Evolutionary conservation across 2,113 vertebrate species (phyloP).

Genomic region (Gila orcuttii): DNA sequence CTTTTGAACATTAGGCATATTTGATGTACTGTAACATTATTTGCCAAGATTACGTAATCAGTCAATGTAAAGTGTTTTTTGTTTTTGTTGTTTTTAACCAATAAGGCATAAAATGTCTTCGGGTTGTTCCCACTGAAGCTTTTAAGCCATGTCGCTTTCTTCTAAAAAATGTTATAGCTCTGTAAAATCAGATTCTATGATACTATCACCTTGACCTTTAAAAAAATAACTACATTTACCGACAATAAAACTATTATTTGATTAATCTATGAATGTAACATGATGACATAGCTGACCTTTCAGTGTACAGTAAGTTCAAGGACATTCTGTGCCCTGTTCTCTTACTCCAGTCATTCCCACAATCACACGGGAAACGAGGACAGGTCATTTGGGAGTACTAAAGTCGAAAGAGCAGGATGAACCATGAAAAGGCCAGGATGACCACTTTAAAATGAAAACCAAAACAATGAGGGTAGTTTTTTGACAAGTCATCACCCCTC

Average conservation of each 20-base stretch:
- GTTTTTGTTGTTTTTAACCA: background rate
- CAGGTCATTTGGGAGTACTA: slow-evolving; percentile 1
- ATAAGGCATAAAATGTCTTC: background rate
- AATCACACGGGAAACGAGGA: background rate
- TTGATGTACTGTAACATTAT: background rate
- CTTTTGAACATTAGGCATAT: background rate
- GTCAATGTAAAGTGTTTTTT: background rate
- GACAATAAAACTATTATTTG: background rate
- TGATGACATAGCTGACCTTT: background rate
- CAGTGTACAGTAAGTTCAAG: background rate
- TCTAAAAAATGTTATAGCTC: background rate
- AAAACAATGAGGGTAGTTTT: slow-evolving; percentile 9
- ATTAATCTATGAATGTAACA: slow-evolving; percentile 22
- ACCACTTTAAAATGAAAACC: slow-evolving; percentile 11
- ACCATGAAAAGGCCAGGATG: slow-evolving; percentile 23
- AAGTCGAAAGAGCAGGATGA: background rate
- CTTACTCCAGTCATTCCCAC: background rate
- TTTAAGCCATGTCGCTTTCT: background rate
- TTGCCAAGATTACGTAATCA: background rate
- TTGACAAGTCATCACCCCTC: background rate
- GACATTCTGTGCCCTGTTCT: background rate
- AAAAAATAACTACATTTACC: background rate
- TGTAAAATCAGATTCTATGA: background rate
- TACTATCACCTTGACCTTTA: background rate
- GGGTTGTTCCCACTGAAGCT: background rate